These are phyloP conservation scores for Rotaria sp. DNA, from an alignment of 2,888 invertebrate species.

Conservation along the genomic window DNA sequence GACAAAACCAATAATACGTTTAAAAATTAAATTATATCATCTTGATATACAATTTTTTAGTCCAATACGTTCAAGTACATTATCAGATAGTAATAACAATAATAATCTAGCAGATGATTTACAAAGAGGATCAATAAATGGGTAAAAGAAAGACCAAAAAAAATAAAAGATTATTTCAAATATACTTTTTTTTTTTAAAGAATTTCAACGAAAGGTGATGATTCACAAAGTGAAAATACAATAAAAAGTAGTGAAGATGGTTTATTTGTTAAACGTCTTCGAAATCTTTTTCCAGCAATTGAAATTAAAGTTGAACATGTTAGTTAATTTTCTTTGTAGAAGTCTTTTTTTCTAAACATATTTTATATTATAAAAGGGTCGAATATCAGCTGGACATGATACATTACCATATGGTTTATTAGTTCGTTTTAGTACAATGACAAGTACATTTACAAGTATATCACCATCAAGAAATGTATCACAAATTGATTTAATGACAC, in stretches of 20 bases:
- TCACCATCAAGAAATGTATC: background rate
- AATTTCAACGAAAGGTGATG: conserved; percentile 1
- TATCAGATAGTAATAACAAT: background rate
- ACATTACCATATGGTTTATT: conserved; percentile 13
- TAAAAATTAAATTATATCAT: conserved; percentile 35
- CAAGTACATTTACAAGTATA: background rate
- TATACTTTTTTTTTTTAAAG: background rate
- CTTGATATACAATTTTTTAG: conserved; percentile 39
- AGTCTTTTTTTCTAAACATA: no score
- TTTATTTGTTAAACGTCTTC: background rate
- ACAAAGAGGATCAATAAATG: background rate
- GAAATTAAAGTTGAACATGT: conserved; percentile 20
- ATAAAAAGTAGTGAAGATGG: background rate
- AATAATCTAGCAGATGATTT: background rate
- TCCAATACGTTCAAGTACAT: conserved; percentile 18
- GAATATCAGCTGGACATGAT: conserved; percentile 13
- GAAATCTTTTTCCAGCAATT: conserved; percentile 19
- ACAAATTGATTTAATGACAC: background rate
- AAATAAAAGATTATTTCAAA: no score
- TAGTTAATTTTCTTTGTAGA: background rate
- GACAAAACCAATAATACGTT: conserved; percentile 20
- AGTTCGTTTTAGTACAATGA: conserved; percentile 5
- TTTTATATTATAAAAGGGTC: background rate
- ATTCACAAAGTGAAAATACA: conserved; percentile 17
- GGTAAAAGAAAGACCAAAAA: no score